Percentiles rank a stretch among this genome's conserved stretches.
phyloP scores from a whole-genome alignment of 2,888 invertebrate genomes.

The Acleris literana region DNA sequence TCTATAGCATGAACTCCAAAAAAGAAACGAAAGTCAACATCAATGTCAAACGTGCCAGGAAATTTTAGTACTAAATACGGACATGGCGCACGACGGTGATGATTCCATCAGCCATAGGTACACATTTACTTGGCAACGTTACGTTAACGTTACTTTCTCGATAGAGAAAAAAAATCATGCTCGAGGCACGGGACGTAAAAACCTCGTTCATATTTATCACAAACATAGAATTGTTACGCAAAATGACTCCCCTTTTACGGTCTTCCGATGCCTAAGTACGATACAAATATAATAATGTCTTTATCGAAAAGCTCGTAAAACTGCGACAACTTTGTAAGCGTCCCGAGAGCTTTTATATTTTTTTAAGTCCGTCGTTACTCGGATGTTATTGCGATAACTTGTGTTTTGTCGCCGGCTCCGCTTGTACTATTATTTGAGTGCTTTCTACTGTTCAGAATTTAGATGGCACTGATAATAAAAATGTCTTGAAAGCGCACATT shows the following conservation, averaged over 20 bases:
- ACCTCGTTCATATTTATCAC: not conserved
- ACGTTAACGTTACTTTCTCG: no score
- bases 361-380: constrained; percentile 28
- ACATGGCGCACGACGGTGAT: no score
- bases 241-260: constrained; percentile 45
- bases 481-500: constrained; percentile 4
- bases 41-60: no score
- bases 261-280: constrained; percentile 37
- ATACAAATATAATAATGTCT: constrained; percentile 44
- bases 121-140: no score
- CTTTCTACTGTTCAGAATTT: constrained; percentile 22
- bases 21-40: no score
- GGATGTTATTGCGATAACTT: constrained; percentile 28
- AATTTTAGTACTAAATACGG: no score
- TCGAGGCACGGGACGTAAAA: not conserved
- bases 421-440: constrained; percentile 10
- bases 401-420: constrained; percentile 9
- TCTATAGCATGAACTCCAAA: no score
- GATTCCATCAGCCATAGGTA: no score
- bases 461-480: constrained; percentile 9
- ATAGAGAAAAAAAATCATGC: no score
- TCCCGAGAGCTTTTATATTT: constrained; percentile 36
- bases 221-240: constrained; percentile 37
- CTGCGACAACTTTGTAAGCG: constrained; percentile 42
- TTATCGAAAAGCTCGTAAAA: constrained; percentile 48